Evolutionary conservation across 2,113 vertebrate species (phyloP).

Genomic region (Mustela nigripes): DNA sequence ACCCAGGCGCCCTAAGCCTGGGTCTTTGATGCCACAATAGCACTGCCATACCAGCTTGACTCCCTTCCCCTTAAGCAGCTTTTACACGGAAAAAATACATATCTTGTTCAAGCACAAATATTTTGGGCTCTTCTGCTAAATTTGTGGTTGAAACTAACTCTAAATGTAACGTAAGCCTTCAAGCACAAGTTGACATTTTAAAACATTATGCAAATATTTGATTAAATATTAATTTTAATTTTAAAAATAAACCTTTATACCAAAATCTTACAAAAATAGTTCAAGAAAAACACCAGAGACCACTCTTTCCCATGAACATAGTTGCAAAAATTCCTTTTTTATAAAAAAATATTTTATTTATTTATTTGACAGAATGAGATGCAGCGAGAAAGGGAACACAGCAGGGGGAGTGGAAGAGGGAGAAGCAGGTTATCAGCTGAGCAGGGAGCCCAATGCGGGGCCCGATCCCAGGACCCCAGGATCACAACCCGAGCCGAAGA

Average conservation of each 20-base stretch:
- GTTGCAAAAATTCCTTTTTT: neutral
- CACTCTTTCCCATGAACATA: neutral
- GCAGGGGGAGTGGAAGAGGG: too few species aligned
- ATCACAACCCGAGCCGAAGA: too few species aligned
- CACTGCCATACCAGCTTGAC: neutral
- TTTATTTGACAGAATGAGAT: too few species aligned
- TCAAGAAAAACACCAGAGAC: neutral
- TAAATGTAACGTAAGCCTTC: neutral
- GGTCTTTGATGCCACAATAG: neutral
- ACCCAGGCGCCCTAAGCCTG: neutral
- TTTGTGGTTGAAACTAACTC: neutral
- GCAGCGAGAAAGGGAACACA: too few species aligned
- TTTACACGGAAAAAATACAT: neutral
- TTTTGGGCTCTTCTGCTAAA: neutral
- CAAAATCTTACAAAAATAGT: constrained; percentile 4
- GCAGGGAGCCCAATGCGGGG: too few species aligned
- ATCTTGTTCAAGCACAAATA: neutral
- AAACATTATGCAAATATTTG: neutral
- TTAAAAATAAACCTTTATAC: neutral
- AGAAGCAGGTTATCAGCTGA: too few species aligned
- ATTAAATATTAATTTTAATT: constrained; percentile 2
- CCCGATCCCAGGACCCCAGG: too few species aligned
- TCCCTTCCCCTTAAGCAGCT: neutral
- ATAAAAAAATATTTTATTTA: too few species aligned
- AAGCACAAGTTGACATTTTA: neutral